Conservation (phyloP, 2,797 vertebrate genomes). For the Poeciliopsis gracilis region DNA sequence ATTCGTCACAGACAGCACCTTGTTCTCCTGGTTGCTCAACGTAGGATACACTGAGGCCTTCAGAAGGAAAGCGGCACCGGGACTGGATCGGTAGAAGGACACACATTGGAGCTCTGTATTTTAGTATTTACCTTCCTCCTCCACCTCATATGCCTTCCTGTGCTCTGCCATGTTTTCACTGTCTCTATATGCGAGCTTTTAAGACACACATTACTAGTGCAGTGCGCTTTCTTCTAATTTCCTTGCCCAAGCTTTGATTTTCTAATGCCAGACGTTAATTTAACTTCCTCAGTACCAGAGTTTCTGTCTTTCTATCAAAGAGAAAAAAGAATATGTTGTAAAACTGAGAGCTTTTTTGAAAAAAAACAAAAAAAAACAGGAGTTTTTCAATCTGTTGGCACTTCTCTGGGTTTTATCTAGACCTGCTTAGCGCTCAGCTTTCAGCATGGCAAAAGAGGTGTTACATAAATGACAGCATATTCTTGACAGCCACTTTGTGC, state of each 20-base stretch:
- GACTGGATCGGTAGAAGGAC: conserved; percentile 29
- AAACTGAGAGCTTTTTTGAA: conserved; percentile 13
- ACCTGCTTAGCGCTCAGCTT: conserved; percentile 40
- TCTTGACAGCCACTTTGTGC: conserved; percentile 57
- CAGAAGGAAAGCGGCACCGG: conserved; percentile 39
- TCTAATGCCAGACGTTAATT: conserved; percentile 16
- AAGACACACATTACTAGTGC: conserved; percentile 17
- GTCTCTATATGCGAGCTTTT: conserved; percentile 35
- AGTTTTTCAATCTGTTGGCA: conserved; percentile 49
- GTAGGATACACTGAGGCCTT: conserved; percentile 64
- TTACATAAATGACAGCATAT: conserved; percentile 63
- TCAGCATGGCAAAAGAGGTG: conserved; percentile 47
- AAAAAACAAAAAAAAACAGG: conserved; percentile 14
- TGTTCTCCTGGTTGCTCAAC: conserved; percentile 55
- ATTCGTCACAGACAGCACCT: conserved; percentile 60
- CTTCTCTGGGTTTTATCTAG: conserved; percentile 47
- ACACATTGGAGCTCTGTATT: conserved; percentile 67
- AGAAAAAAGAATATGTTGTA: conserved; percentile 3
- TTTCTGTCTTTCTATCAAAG: conserved; percentile 6
- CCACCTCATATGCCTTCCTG: conserved; percentile 33
- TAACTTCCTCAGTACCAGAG: conserved; percentile 14
- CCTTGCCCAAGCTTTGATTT: conserved; percentile 36
- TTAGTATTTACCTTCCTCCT: conserved; percentile 55
- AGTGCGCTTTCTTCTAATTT: conserved; percentile 25
- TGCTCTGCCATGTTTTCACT: conserved; percentile 24